Percentiles rank a stretch among this genome's conserved stretches.
phyloP scores from a whole-genome alignment of 2,888 invertebrate genomes.

The Anarsia innoxiella region DNA sequence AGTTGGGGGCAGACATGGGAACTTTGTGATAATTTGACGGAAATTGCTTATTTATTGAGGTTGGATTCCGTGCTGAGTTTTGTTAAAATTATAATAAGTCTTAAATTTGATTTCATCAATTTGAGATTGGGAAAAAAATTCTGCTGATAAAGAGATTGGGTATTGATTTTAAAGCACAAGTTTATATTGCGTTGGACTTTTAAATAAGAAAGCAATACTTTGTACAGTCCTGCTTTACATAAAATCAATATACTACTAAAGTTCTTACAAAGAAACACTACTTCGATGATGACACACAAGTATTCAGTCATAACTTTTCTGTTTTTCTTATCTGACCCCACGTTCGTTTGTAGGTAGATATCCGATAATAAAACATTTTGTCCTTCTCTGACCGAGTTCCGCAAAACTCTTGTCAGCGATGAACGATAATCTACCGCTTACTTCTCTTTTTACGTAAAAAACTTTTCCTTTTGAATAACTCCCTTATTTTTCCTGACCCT shows the following conservation, averaged over 20 bases:
- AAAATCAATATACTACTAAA: too few species aligned
- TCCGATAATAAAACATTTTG: conserved; percentile 54
- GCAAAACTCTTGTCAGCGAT: conserved; percentile 64
- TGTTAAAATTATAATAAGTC: too few species aligned
- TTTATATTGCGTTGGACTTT: too few species aligned
- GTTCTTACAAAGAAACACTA: too few species aligned
- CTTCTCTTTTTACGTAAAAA: conserved; percentile 59
- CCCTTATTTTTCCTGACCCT: conserved; percentile 61
- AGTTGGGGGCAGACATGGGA: conserved; percentile 40
- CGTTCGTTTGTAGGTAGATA: conserved; percentile 21
- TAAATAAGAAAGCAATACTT: too few species aligned
- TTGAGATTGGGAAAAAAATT: too few species aligned
- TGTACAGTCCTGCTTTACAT: too few species aligned
- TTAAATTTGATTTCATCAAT: too few species aligned
- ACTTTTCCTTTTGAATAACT: conserved; percentile 64
- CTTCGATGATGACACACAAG: too few species aligned
- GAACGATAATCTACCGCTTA: conserved; percentile 64
- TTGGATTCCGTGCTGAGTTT: too few species aligned
- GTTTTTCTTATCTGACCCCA: conserved; percentile 33
- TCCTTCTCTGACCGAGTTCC: conserved; percentile 44
- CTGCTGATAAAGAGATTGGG: too few species aligned
- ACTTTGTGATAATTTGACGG: conserved; percentile 34
- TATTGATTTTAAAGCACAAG: too few species aligned
- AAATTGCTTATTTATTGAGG: conserved; percentile 42
- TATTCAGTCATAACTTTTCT: conserved; percentile 31